phyloP scores from a whole-genome alignment of 2,797 vertebrate species.

The Bovichtus variegatus region DNA sequence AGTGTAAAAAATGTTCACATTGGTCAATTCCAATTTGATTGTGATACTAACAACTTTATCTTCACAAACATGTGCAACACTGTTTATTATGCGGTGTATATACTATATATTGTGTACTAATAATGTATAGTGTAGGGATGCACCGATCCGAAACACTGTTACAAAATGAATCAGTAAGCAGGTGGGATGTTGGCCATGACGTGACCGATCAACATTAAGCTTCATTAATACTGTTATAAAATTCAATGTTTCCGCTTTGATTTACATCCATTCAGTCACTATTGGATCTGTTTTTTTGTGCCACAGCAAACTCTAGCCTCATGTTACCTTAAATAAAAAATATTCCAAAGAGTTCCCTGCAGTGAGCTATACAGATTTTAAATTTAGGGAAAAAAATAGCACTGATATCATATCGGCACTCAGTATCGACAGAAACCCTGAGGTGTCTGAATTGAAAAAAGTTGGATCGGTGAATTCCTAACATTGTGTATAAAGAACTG shows the following conservation, averaged over 20 bases:
- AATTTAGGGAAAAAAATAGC: not conserved
- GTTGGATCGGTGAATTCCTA: not conserved
- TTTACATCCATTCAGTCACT: not conserved
- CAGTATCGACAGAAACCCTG: not conserved
- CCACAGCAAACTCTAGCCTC: not conserved
- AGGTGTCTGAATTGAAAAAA: not conserved
- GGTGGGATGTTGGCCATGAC: not conserved
- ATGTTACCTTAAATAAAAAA: not conserved
- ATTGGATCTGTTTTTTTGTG: not conserved
- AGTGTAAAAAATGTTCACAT: not conserved
- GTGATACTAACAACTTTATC: not conserved
- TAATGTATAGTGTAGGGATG: not conserved
- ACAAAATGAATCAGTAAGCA: not conserved
- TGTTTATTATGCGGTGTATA: not conserved
- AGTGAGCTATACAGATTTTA: not conserved
- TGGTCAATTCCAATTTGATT: not conserved
- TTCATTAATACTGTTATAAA: not conserved
- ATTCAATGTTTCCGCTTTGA: not conserved
- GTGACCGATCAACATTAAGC: not conserved
- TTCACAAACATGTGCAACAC: not conserved
- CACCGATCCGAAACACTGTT: not conserved
- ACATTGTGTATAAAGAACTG: not conserved
- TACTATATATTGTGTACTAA: not conserved
- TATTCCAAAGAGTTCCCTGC: not conserved
- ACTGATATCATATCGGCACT: not conserved